Conservation (phyloP, 2,888 invertebrate genomes). For the Tetrapedia diversipes region DNA sequence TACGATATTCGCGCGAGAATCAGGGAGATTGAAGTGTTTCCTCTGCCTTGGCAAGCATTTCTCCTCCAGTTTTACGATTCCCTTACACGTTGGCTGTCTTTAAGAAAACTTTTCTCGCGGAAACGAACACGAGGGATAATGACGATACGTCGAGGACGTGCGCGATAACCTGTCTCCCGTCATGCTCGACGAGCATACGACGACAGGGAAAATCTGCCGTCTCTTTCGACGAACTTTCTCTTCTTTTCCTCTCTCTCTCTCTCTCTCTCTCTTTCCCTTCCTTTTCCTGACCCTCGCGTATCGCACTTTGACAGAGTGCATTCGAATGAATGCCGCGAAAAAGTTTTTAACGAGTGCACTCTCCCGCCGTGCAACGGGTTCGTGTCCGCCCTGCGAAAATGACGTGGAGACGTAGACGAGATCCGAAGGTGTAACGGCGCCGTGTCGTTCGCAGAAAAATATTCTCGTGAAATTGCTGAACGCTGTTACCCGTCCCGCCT, state of each 20-base stretch:
- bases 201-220: conserved; percentile 46
- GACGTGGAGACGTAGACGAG: conserved; percentile 32
- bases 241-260: too few species aligned
- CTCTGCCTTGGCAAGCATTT: conserved; percentile 21
- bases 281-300: conserved; percentile 45
- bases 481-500: conserved; percentile 9
- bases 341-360: conserved; percentile 60
- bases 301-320: conserved; percentile 52
- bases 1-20: conserved; percentile 31
- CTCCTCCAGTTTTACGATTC: conserved; percentile 22
- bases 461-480: conserved; percentile 37
- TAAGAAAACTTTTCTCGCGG: conserved; percentile 23
- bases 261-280: too few species aligned
- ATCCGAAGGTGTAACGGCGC: conserved; percentile 19
- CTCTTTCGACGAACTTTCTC: conserved; percentile 43
- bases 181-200: conserved; percentile 16
- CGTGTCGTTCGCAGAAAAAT: conserved; percentile 31
- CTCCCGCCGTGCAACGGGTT: conserved; percentile 33
- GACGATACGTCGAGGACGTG: conserved; percentile 33
- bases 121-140: conserved; percentile 48
- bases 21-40: conserved; percentile 44
- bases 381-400: conserved; percentile 35
- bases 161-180: conserved; percentile 41
- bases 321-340: conserved; percentile 56
- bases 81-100: conserved; percentile 22